Percentiles rank a stretch among this genome's conserved stretches.
Conservation (phyloP, 2,113 vertebrate genomes). For the Planiliza haematocheilus region DNA sequence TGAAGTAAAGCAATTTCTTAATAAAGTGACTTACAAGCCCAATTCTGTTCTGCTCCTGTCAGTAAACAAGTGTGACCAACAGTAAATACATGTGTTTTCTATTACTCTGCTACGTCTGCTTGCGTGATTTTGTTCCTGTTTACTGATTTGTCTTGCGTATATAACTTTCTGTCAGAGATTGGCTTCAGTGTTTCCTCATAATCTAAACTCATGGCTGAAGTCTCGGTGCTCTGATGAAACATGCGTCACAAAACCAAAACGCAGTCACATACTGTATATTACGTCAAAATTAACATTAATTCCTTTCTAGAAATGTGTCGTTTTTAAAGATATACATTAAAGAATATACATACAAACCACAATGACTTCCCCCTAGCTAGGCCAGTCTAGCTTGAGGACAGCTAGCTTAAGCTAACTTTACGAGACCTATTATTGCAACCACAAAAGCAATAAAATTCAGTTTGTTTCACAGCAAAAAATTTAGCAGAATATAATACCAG, state of each 20-base stretch:
- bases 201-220: background rate
- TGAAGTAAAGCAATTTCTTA: constrained; percentile 13
- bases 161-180: constrained; percentile 24
- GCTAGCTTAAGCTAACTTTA: background rate
- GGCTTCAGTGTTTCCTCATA: background rate
- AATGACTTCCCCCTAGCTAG: background rate
- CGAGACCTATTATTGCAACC: background rate
- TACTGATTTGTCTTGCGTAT: constrained; percentile 4
- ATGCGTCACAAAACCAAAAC: background rate
- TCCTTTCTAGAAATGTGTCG: background rate
- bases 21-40: constrained; percentile 30
- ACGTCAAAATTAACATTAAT: constrained; percentile 1
- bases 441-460: background rate
- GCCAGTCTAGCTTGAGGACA: background rate
- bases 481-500: background rate
- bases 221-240: constrained; percentile 1
- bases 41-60: constrained; percentile 7
- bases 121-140: constrained; percentile 22
- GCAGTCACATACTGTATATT: background rate
- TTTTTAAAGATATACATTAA: background rate
- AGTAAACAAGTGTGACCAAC: constrained; percentile 24
- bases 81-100: constrained; percentile 43
- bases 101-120: constrained; percentile 31
- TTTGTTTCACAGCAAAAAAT: background rate
- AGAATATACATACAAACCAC: background rate